phyloP scores from a whole-genome alignment of 2,113 vertebrate species.

The Polypterus senegalus region DNA sequence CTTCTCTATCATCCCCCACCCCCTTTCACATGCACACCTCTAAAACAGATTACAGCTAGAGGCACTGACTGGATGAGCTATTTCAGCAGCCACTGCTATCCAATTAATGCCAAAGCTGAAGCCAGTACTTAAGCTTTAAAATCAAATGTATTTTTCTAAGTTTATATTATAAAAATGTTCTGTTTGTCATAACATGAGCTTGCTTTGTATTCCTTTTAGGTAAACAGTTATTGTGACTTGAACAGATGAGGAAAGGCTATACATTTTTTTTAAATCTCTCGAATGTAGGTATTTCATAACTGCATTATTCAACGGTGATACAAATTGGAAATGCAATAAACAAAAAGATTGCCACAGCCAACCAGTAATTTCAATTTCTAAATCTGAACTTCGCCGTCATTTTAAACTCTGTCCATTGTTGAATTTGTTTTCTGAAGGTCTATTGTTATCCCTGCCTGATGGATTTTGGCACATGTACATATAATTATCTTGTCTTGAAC shows the following conservation, averaged over 20 bases:
- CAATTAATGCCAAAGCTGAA: neutral
- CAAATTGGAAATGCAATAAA: too few species aligned
- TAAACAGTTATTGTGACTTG: neutral
- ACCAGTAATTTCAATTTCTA: too few species aligned
- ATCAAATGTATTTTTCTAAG: neutral
- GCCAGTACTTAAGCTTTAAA: neutral
- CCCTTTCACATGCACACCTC: constrained; percentile 15
- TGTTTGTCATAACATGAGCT: neutral
- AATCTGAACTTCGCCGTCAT: too few species aligned
- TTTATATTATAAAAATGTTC: constrained; percentile 3
- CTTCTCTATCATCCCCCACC: constrained; percentile 15
- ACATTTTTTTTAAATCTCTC: too few species aligned
- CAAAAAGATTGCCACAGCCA: too few species aligned
- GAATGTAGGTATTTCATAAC: too few species aligned
- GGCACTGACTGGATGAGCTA: constrained; percentile 10
- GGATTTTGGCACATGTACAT: neutral
- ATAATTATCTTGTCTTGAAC: neutral
- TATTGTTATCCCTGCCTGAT: neutral
- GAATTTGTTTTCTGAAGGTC: neutral
- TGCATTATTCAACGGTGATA: too few species aligned
- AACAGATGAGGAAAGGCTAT: neutral
- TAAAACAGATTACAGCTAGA: constrained; percentile 23
- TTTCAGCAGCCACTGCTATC: neutral
- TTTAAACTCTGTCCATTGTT: neutral
- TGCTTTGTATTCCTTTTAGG: neutral